Evolutionary conservation across 2,888 invertebrate genomes (phyloP).

Genomic region (Protonemura montana): DNA sequence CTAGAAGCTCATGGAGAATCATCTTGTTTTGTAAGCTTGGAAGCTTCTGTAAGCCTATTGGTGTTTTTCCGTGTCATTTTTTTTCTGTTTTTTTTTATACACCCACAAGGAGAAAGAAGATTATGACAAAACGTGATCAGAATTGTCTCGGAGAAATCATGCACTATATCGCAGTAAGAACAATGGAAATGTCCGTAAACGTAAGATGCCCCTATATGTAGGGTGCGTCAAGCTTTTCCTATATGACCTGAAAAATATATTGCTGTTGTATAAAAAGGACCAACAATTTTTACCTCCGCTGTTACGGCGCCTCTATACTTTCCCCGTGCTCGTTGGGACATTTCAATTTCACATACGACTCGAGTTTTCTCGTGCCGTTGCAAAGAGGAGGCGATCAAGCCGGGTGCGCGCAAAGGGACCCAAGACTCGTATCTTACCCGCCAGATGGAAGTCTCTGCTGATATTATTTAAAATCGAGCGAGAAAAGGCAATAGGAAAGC

Average conservation of each 20-base stretch:
- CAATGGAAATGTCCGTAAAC: neutral
- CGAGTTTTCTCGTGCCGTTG: neutral
- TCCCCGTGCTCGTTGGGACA: neutral
- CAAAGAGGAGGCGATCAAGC: neutral
- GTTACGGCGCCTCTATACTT: neutral
- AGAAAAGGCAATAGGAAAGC: constrained; percentile 7
- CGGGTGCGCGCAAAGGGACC: neutral
- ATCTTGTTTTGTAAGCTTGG: neutral
- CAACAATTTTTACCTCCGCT: constrained; percentile 10
- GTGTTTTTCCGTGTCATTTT: constrained; percentile 8
- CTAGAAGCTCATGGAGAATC: too few species aligned
- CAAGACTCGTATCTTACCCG: neutral
- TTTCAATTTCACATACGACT: constrained; percentile 15
- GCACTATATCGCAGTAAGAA: neutral
- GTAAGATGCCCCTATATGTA: neutral
- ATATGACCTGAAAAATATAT: constrained; percentile 1
- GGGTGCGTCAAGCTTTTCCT: neutral
- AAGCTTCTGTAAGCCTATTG: constrained; percentile 1
- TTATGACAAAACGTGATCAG: constrained; percentile 17
- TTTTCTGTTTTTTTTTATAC: neutral
- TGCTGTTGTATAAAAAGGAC: constrained; percentile 24
- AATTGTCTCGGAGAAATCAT: neutral
- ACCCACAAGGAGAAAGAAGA: neutral
- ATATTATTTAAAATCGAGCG: constrained; percentile 12
- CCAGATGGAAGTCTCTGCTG: neutral